These are phyloP conservation scores for Ibidorhyncha struthersii DNA, from an alignment of 2,113 vertebrate species.

Conservation along the genomic window DNA sequence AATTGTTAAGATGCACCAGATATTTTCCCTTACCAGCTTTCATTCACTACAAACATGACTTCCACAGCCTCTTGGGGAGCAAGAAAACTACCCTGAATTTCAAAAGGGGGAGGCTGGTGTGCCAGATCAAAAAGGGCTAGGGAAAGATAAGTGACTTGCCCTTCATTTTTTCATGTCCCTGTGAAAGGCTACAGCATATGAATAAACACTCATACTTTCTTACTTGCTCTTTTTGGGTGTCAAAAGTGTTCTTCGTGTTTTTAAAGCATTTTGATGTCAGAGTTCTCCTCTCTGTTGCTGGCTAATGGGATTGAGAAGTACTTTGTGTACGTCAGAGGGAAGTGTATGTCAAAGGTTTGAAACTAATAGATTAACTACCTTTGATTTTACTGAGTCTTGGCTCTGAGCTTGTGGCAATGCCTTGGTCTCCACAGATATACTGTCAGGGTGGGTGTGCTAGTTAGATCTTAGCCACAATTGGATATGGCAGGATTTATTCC, in stretches of 20 bases:
- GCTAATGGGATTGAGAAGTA: neutral
- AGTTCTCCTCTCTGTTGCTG: neutral
- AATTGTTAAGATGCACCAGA: neutral
- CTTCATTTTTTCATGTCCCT: neutral
- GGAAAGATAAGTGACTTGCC: neutral
- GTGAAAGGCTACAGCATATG: neutral
- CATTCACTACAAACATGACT: neutral
- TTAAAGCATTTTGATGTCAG: neutral
- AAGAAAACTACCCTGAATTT: neutral
- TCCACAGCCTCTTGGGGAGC: neutral
- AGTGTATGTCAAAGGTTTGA: neutral
- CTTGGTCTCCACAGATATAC: neutral
- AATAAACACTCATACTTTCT: neutral
- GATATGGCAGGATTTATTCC: neutral
- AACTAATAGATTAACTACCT: neutral
- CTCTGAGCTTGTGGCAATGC: neutral
- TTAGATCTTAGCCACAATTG: neutral
- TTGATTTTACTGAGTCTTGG: neutral
- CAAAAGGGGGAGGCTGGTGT: neutral
- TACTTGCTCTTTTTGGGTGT: neutral
- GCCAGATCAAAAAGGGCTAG: neutral
- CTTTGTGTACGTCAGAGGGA: neutral
- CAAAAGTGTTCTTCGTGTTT: neutral
- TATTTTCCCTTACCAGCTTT: neutral
- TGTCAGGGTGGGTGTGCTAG: neutral